Evolutionary conservation across 2,888 invertebrate genomes (phyloP), one percentile per base, ranked within the genome.

Genomic region (Pollenia amentaria): DNA sequence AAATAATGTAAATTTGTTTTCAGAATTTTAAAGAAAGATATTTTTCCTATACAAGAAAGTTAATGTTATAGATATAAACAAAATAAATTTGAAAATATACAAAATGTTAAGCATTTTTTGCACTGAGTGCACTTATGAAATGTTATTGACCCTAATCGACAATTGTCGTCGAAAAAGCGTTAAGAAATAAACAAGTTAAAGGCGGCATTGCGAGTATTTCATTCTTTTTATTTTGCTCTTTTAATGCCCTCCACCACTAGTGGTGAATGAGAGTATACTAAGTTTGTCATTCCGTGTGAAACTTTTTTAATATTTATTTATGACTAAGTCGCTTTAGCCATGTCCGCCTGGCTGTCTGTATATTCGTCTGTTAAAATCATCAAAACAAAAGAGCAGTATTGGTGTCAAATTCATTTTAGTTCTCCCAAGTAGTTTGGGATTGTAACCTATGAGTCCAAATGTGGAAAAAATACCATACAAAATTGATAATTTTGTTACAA

Each of bases 141-240:
- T 55, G 80, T 70, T 72, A 72, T 80, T 80, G 64, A 80, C 42
- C 80, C 72, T 64, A 64, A 64, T 51, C 64, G 53, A 55, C 29
- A 70, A 53, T 65, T 80, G 64, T 72, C 72, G 55, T 53, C 62
- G 29, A 57, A 57, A 65, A 57, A 38, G 18, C 57, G 48, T 51
- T 60, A 69, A 53, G 29, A 29, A 55, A 69, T 46, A 78, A 78
- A 69, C 78, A 69, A 69, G 69, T 60, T 78, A 51, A 51, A 60
- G 11, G 16, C 48, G 48, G 40, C 57, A 40, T 48, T 60, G 7
- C 38, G 40, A 48, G 46, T 78, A 46, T 57, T 38, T 67, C 46
- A 46, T 46, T 78, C 11, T 29, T 29, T 29, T 29, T 18, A 11
- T 64, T n/a, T 64, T 18, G 11, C 42, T 69, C 8, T 53, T 76